A percentile compares a stretch with the other conserved stretches of the same genome.
Conservation (phyloP, 2,113 vertebrate genomes). For the Hippopotamus amphibius region DNA sequence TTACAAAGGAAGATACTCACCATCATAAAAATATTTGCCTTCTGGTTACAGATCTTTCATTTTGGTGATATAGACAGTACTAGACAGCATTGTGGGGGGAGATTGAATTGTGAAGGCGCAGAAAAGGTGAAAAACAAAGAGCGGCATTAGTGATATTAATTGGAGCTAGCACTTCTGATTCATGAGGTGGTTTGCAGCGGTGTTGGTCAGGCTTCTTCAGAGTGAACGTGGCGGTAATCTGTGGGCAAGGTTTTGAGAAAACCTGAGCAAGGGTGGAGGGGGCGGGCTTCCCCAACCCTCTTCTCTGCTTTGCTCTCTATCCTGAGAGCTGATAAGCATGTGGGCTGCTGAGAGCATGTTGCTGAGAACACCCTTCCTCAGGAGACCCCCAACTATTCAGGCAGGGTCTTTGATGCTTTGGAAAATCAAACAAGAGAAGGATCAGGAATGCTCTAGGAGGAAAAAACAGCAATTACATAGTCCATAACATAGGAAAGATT, state of each 20-base stretch:
- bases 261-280: neutral
- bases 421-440: neutral
- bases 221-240: rapidly evolving
- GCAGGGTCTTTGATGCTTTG: neutral
- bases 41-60: neutral
- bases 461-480: neutral
- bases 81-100: neutral
- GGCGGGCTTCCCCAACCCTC: too few species aligned
- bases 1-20: neutral
- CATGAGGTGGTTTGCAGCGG: neutral
- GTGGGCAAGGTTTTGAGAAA: neutral
- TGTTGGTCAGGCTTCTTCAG: neutral
- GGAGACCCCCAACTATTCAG: neutral
- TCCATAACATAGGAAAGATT: neutral
- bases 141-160: neutral
- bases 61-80: neutral
- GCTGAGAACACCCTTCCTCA: neutral
- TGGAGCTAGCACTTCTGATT: neutral
- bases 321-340: neutral
- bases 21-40: neutral
- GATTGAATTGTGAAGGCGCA: neutral
- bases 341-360: rapidly evolving
- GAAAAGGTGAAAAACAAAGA: neutral
- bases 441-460: neutral
- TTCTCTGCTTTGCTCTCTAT: neutral